Conservation (phyloP, 2,888 invertebrate species). For the Carterocephalus palaemon region DNA sequence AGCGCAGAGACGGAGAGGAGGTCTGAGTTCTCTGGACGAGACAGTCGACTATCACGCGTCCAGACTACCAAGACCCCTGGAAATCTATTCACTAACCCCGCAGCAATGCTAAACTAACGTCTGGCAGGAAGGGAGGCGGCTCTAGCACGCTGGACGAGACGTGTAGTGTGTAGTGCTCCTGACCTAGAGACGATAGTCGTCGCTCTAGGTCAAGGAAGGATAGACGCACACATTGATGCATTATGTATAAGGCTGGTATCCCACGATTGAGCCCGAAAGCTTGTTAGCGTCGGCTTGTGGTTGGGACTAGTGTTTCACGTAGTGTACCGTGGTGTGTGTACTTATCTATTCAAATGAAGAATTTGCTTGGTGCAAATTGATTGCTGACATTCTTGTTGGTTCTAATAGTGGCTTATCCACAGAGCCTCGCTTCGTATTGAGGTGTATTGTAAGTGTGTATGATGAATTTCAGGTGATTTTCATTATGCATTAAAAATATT, state of each 20-base stretch:
- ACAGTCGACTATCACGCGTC: conserved; percentile 32
- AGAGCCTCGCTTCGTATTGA: no score
- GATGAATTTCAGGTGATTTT: no score
- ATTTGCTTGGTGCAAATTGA: not conserved
- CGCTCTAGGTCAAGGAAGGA: conserved; percentile 77
- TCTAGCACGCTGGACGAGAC: conserved; percentile 46
- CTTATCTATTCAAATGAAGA: not conserved
- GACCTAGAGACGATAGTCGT: conserved; percentile 73
- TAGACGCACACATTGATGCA: conserved; percentile 63
- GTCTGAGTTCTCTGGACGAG: conserved; percentile 15
- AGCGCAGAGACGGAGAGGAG: conserved; percentile 22
- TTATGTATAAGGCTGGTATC: conserved; percentile 22
- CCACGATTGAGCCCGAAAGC: no score
- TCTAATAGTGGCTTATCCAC: no score
- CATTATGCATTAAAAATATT: no score
- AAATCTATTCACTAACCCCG: conserved; percentile 44
- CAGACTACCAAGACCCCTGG: conserved; percentile 44
- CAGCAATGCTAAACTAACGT: conserved; percentile 16
- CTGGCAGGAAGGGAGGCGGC: conserved; percentile 34
- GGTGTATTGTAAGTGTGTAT: no score
- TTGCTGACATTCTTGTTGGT: no score
- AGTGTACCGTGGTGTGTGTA: not conserved
- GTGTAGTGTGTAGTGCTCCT: conserved; percentile 69
- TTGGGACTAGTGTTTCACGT: not conserved
- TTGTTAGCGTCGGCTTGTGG: no score